phyloP scores from a whole-genome alignment of 2,888 invertebrate species.

The Pseudeuparius sepicola region DNA sequence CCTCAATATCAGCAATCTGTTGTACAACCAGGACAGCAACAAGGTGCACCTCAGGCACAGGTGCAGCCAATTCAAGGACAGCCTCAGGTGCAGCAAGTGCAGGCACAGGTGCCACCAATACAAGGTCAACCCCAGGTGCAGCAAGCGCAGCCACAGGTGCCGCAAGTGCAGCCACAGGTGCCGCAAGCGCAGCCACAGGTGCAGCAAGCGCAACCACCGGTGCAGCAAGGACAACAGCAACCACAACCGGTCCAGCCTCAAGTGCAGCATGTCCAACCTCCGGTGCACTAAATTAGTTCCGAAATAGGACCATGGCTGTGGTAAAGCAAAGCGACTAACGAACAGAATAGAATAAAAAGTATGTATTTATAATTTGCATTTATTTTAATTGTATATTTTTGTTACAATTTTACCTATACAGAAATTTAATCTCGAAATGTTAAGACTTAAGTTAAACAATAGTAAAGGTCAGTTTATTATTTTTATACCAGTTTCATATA shows the following conservation, averaged over 20 bases:
- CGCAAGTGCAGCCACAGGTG: background rate
- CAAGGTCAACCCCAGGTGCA: background rate
- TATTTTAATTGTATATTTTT: too few species aligned
- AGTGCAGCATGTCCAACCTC: background rate
- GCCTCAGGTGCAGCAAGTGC: constrained; percentile 7
- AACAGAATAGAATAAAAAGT: too few species aligned
- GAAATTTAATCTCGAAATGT: too few species aligned
- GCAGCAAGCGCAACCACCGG: background rate
- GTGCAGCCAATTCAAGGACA: too few species aligned
- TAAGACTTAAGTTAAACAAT: too few species aligned
- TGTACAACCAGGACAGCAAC: constrained; percentile 8
- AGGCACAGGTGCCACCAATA: background rate
- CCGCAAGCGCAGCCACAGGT: background rate
- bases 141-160: constrained; percentile 2
- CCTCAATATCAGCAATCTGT: constrained; percentile 19
- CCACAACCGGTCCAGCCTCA: background rate
- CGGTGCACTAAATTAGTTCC: too few species aligned
- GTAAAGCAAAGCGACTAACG: too few species aligned
- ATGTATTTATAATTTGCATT: too few species aligned
- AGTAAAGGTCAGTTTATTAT: too few species aligned
- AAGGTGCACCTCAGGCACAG: background rate
- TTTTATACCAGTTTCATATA: too few species aligned
- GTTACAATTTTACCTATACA: too few species aligned
- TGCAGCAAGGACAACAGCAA: constrained; percentile 3
- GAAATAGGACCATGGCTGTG: too few species aligned